Evolutionary conservation across 2,113 vertebrate species (phyloP), one percentile per base, ranked within the genome.

Genomic region (Paracyprichromis sp.): DNA sequence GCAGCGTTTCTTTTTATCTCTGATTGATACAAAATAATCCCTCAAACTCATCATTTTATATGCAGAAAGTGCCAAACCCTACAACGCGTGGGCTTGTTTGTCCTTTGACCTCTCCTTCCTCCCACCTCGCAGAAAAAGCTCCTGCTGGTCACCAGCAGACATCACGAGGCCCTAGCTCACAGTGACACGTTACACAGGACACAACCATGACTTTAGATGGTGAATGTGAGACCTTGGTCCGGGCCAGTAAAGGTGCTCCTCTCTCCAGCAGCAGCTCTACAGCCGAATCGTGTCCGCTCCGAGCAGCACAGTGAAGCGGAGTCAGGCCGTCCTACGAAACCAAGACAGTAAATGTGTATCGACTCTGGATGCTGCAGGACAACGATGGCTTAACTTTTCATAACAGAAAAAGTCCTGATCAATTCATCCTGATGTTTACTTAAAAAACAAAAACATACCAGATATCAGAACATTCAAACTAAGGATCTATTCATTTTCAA

Each of bases 221-320:
- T 29, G 36, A 26, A 2, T 29, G 29, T 43, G 73, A 17, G 34
- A 98, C 98, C 98, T 99, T 99, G 56, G 99, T 99, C 93, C 98
- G 97, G 80, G 99, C 98, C 56, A 99, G 96, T 89, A 99, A 93
- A 0, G 98, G 99, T 0, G 99, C 98, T 80, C 97, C 98, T 91
- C 98, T 96, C 93, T 99, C 98, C 93, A 99, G 94, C 86, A 99
- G 97, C 53, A 99, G 96, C 92, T 98, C 98, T 81, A 99, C 98
- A n/a, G 97, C 97, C 2, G 96, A 95, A 81, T 99, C 98, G 2
- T 99, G 99, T 31, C 98, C 99, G 56, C 98, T 99, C 12, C 99
- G 96, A 2, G 98, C 98, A 1, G 99, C 98, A 86, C 99, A 99
- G 93, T 99, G 99, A 50, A 99, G 97, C 0, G 99, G 99, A 3